Percentiles rank a stretch among this genome's conserved stretches.
Evolutionary conservation across 2,113 vertebrate genomes (phyloP).

Genomic region (Tragelaphus scriptus): DNA sequence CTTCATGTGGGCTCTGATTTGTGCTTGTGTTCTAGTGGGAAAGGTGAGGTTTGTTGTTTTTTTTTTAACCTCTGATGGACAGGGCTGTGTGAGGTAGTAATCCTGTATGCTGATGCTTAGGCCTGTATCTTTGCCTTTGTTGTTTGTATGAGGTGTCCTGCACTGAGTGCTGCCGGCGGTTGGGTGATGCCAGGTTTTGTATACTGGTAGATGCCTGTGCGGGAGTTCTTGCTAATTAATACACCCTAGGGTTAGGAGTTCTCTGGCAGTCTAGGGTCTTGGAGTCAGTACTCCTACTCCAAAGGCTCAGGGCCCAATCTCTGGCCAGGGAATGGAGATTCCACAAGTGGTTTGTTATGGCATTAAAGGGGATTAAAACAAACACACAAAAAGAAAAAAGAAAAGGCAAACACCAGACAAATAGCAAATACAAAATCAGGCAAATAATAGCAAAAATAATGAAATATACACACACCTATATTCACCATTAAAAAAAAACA

Average conservation of each 20-base stretch:
- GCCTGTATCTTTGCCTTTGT: background rate
- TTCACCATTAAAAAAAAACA: background rate
- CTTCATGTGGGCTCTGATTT: background rate
- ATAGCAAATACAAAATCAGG: background rate
- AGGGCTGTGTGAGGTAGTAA: background rate
- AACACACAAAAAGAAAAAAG: background rate
- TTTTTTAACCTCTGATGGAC: background rate
- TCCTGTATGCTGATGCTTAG: background rate
- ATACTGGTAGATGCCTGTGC: background rate
- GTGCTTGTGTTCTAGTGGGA: background rate
- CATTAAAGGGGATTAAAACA: background rate
- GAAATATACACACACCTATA: background rate
- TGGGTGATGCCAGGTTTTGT: background rate
- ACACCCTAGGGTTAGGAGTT: background rate
- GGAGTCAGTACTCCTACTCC: background rate
- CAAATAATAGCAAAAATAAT: background rate
- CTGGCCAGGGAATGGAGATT: background rate
- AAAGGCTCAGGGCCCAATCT: background rate
- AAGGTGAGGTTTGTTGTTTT: no score
- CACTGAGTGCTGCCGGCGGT: background rate
- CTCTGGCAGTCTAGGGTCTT: background rate
- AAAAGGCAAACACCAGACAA: background rate
- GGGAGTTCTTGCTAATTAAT: background rate
- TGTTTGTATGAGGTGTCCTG: background rate
- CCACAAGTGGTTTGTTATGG: background rate